These are phyloP conservation scores for Homarus americanus DNA, from an alignment of 1,140 invertebrate genomes.

Conservation along the genomic window DNA sequence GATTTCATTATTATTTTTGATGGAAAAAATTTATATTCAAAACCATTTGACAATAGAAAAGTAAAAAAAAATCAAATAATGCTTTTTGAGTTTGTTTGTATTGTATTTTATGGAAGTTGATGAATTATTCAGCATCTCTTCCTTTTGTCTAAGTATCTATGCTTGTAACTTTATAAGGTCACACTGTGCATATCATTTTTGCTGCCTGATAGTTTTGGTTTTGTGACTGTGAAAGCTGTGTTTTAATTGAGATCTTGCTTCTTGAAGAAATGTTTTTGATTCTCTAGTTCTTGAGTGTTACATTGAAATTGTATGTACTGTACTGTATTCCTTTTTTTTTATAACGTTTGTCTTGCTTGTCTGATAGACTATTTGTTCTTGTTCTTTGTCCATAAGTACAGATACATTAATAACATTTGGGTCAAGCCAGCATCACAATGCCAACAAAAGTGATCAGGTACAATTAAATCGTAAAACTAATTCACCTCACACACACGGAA, in stretches of 20 bases:
- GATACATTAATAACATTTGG: conserved; percentile 26
- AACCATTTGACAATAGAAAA: background rate
- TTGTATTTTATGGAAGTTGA: background rate
- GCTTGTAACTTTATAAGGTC: background rate
- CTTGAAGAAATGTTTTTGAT: conserved; percentile 24
- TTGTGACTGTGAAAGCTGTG: conserved; percentile 46
- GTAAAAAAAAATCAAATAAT: background rate
- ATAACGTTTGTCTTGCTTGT: background rate
- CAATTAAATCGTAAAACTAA: background rate
- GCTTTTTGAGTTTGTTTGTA: background rate
- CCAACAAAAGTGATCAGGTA: conserved; percentile 12
- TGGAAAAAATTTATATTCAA: background rate
- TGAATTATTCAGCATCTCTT: background rate
- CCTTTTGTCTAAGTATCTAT: background rate
- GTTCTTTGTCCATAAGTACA: background rate
- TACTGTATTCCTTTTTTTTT: background rate
- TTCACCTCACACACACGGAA: background rate
- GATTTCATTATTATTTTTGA: background rate
- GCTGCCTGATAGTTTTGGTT: conserved; percentile 24
- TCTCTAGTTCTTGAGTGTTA: conserved; percentile 10
- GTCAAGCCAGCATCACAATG: conserved; percentile 50
- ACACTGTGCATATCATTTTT: background rate
- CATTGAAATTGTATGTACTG: background rate
- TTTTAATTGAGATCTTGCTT: conserved; percentile 18
- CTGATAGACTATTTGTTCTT: background rate